A percentile compares a stretch with the other conserved stretches of the same genome.
phyloP scores from a whole-genome alignment of 92 coral and sea anemone species.

The Paragorgia papillata region DNA sequence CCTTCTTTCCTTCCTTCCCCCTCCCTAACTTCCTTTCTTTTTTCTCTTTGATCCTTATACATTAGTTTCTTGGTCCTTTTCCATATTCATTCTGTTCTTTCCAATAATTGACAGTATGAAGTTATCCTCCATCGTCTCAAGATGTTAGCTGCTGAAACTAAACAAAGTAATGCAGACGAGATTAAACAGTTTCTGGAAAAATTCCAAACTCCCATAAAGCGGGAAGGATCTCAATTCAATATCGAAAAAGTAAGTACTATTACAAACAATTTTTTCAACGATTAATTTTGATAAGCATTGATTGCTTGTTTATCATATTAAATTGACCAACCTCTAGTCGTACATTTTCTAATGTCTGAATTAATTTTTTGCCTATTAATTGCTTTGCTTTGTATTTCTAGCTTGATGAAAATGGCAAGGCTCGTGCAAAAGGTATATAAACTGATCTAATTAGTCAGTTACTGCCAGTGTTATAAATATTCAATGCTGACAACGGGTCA shows the following conservation, averaged over 20 bases:
- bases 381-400: conserved; percentile 13
- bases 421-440: conserved; percentile 72
- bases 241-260: conserved; percentile 1
- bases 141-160: conserved; percentile 69
- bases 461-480: too few relatives aligned
- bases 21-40: background rate
- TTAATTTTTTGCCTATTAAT: too few relatives aligned
- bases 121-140: conserved; percentile 79
- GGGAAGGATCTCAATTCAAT: conserved; percentile 41
- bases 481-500: too few relatives aligned
- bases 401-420: conserved; percentile 85
- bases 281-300: too few relatives aligned
- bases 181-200: conserved; percentile 64
- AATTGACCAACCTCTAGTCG: too few relatives aligned
- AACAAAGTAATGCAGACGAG: conserved; percentile 57
- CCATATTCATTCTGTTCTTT: conserved; percentile 1
- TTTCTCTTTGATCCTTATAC: background rate
- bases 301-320: too few relatives aligned
- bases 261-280: background rate
- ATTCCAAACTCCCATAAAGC: conserved; percentile 72
- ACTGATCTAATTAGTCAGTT: too few relatives aligned
- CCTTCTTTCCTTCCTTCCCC: background rate
- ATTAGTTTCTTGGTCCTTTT: background rate
- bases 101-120: conserved; percentile 64
- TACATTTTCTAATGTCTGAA: too few relatives aligned